Evolutionary conservation across 1,140 invertebrate genomes (phyloP).

Genomic region (Rhyzopertha dominica): DNA sequence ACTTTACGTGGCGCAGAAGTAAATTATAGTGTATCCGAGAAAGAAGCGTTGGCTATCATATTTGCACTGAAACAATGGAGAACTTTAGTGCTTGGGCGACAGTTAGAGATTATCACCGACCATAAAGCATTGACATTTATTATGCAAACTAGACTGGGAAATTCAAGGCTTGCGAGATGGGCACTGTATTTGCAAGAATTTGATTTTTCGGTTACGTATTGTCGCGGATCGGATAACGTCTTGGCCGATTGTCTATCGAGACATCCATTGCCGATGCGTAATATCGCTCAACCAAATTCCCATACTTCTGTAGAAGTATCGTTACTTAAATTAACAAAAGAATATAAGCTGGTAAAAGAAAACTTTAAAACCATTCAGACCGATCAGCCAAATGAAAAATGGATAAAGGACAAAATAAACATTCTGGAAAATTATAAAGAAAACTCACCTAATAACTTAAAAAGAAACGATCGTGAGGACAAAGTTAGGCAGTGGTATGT

Average conservation of each 20-base stretch:
- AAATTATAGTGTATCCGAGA: conserved; percentile 2
- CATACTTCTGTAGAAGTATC: not conserved
- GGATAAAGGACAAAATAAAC: too few species aligned
- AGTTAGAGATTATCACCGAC: conserved; percentile 2
- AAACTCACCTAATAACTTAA: not conserved
- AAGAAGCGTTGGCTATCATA: conserved; percentile 1
- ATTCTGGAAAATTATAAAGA: not conserved
- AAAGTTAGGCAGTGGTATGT: not conserved
- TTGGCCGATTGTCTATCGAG: not conserved
- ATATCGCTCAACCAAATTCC: too few species aligned
- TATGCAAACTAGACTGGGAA: not conserved
- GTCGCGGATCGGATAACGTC: conserved; percentile 9
- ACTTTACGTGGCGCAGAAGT: conserved; percentile 1
- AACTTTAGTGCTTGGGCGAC: conserved; percentile 1
- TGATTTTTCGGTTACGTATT: conserved; percentile 4
- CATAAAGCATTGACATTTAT: conserved; percentile 7
- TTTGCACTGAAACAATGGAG: conserved; percentile 4
- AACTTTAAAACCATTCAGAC: not conserved
- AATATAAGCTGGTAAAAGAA: not conserved
- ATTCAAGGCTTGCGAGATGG: conserved; percentile 1
- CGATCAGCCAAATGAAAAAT: too few species aligned
- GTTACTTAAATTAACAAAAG: not conserved
- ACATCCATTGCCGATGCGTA: not conserved
- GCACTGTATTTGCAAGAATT: conserved; percentile 7
- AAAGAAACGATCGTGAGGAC: not conserved